Percentiles rank a stretch among this genome's conserved stretches.
Conservation (phyloP, 2,113 vertebrate species). For the Oenanthe melanoleuca region DNA sequence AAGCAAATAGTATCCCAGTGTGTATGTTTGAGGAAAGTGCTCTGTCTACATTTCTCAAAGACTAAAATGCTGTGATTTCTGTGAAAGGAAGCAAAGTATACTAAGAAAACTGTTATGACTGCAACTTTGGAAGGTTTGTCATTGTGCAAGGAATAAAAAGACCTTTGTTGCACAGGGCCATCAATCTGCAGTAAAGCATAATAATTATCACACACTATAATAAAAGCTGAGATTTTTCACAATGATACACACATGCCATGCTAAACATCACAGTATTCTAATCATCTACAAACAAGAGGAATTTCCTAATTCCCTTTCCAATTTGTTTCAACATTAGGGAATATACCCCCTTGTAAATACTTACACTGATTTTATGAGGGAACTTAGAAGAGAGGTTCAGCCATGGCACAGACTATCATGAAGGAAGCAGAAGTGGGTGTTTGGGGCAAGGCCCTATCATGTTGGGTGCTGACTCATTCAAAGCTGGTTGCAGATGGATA, state of each 20-base stretch:
- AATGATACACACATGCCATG: not conserved
- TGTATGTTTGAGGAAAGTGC: slow-evolving; percentile 20
- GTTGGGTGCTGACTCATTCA: not conserved
- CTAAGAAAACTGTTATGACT: not conserved
- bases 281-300: not conserved
- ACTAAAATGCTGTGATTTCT: slow-evolving; percentile 28
- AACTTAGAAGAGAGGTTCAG: not conserved
- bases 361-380: not conserved
- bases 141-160: slow-evolving; percentile 14
- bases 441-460: not conserved
- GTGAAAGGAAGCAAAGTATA: slow-evolving; percentile 1
- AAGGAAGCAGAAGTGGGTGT: not conserved
- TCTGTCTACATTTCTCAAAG: slow-evolving; percentile 21
- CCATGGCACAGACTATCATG: not conserved
- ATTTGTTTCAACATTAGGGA: not conserved
- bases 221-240: slow-evolving; percentile 47
- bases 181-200: slow-evolving; percentile 56
- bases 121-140: not conserved
- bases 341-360: not conserved
- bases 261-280: slow-evolving; percentile 36
- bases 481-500: slow-evolving; percentile 40
- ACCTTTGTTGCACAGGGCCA: slow-evolving; percentile 25
- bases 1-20: not conserved
- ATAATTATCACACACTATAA: slow-evolving; percentile 36
- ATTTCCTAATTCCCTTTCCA: slow-evolving; percentile 31